Conservation (phyloP, 2,113 vertebrate genomes). For the Chaetodon trifascialis region DNA sequence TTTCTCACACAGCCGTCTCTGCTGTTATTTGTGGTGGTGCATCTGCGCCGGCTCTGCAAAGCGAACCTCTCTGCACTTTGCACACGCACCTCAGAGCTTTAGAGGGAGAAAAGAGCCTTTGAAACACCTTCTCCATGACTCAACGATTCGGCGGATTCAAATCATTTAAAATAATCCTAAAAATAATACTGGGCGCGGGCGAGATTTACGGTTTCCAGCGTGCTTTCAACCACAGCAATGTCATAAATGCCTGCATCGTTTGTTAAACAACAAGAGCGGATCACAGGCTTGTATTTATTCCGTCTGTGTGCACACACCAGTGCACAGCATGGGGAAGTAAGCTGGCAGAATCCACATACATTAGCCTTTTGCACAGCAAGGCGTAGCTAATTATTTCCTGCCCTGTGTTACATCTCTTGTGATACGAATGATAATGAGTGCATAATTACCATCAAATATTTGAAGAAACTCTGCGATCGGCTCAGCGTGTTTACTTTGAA, state of each 20-base stretch:
- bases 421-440: conserved; percentile 61
- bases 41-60: conserved; percentile 24
- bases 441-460: conserved; percentile 63
- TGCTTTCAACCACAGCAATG: neutral
- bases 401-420: conserved; percentile 50
- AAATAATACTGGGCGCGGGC: neutral
- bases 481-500: conserved; percentile 65
- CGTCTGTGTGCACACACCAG: neutral
- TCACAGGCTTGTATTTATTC: conserved; percentile 26
- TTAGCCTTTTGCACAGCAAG: conserved; percentile 54
- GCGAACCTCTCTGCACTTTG: conserved; percentile 44
- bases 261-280: neutral
- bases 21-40: conserved; percentile 27
- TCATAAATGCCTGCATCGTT: neutral
- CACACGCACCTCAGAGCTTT: conserved; percentile 21
- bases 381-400: conserved; percentile 59
- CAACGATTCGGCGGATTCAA: neutral
- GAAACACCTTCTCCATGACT: conserved; percentile 9
- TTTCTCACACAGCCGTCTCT: conserved; percentile 33
- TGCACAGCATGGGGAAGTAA: conserved; percentile 23
- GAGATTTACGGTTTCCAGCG: neutral
- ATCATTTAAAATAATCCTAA: neutral
- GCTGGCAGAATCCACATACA: conserved; percentile 43
- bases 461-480: conserved; percentile 56
- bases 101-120: neutral